phyloP scores from a whole-genome alignment of 2,888 invertebrate genomes.

The Dione juno region DNA sequence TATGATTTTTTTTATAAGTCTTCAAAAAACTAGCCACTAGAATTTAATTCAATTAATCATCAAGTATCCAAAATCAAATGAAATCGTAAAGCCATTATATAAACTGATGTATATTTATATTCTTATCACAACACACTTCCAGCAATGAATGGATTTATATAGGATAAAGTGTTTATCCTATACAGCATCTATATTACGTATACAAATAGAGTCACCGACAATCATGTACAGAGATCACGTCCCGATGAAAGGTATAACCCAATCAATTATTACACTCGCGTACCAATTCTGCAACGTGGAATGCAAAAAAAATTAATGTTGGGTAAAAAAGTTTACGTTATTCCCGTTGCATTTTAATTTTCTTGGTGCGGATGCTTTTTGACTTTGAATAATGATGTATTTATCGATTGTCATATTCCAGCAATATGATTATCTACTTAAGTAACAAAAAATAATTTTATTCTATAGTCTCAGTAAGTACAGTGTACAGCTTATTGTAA shows the following conservation, averaged over 20 bases:
- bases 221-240: slow-evolving; percentile 77
- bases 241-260: slow-evolving; percentile 74
- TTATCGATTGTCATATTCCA: not conserved
- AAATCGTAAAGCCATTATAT: not conserved
- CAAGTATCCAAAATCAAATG: too few species aligned
- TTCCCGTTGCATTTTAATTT: slow-evolving; percentile 19
- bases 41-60: too few species aligned
- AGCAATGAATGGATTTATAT: slow-evolving; percentile 6
- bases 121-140: not conserved
- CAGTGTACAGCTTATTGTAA: too few species aligned
- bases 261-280: slow-evolving; percentile 77
- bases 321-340: slow-evolving; percentile 43
- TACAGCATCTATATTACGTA: slow-evolving; percentile 62
- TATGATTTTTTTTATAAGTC: too few species aligned
- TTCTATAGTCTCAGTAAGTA: too few species aligned
- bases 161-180: slow-evolving; percentile 52
- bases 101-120: not conserved
- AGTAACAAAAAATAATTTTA: not conserved
- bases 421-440: not conserved
- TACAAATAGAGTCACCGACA: slow-evolving; percentile 63
- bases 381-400: not conserved
- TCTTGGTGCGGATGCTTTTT: slow-evolving; percentile 5
- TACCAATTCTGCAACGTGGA: slow-evolving; percentile 63
- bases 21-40: too few species aligned
- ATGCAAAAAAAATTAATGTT: slow-evolving; percentile 65